phyloP scores from a whole-genome alignment of 2,113 vertebrate genomes.

The Myotis davidii region DNA sequence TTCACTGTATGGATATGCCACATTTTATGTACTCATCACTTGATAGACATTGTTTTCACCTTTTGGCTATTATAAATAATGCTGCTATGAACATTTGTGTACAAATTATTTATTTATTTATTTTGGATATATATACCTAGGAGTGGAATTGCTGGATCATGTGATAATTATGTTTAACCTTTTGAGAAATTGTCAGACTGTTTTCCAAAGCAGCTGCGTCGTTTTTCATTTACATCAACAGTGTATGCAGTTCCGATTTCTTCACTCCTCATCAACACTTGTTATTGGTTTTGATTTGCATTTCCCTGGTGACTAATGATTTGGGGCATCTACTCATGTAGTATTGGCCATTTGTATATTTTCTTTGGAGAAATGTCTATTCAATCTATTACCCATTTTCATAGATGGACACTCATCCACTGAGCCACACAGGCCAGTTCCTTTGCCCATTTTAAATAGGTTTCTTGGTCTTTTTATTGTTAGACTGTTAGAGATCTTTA shows the following conservation, averaged over 20 bases:
- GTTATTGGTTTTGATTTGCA: not conserved
- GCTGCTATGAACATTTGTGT: not conserved
- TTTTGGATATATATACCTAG: not conserved
- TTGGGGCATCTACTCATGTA: not conserved
- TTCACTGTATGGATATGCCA: not conserved
- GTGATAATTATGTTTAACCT: not conserved
- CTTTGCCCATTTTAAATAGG: not conserved
- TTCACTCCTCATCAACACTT: not conserved
- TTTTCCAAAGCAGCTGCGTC: not conserved
- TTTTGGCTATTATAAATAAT: not conserved
- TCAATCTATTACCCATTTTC: too few species aligned
- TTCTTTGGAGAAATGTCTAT: not conserved
- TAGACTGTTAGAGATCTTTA: not conserved
- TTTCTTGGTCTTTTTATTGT: not conserved
- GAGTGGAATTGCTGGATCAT: not conserved
- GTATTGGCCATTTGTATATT: not conserved
- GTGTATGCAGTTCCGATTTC: not conserved
- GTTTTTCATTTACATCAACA: not conserved
- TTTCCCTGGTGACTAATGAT: not conserved
- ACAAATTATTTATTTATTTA: not conserved
- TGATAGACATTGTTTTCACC: not conserved
- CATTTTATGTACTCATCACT: not conserved
- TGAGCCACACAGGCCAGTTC: not conserved
- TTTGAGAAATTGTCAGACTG: not conserved
- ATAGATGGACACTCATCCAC: too few species aligned